Evolutionary conservation across 2,113 vertebrate species (phyloP).

Genomic region (Heterotis niloticus): DNA sequence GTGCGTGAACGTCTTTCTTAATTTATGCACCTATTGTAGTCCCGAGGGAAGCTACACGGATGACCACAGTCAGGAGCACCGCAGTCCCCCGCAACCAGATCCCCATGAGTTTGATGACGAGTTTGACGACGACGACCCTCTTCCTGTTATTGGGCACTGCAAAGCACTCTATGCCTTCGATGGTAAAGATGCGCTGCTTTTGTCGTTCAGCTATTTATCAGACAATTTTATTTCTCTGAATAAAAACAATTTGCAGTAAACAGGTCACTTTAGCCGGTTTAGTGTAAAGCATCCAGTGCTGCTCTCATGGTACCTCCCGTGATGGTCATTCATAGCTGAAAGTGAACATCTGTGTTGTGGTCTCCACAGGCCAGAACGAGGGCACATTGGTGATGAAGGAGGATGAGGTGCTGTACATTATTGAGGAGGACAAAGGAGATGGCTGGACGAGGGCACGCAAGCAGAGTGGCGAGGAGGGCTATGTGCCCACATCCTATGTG

Average conservation of each 20-base stretch:
- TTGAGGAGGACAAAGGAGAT: conserved; percentile 97
- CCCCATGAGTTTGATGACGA: conserved; percentile 95
- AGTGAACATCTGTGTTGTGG: too few relatives aligned
- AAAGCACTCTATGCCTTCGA: conserved; percentile 95
- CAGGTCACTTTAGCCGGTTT: neutral
- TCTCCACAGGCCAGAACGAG: conserved; percentile 85
- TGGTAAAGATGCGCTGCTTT: conserved; percentile 61
- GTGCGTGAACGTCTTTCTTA: neutral
- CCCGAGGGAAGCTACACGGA: conserved; percentile 97
- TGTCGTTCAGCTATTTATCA: conserved; percentile 39
- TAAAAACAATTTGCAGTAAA: neutral
- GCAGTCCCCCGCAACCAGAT: conserved; percentile 72
- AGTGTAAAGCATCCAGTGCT: neutral
- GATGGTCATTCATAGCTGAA: too few relatives aligned
- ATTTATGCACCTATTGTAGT: conserved; percentile 55
- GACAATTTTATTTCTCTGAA: conserved; percentile 59
- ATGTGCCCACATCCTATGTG: conserved; percentile 96
- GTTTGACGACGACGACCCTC: conserved; percentile 93
- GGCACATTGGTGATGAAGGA: conserved; percentile 94
- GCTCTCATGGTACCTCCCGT: too few relatives aligned
- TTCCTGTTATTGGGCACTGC: conserved; percentile 95
- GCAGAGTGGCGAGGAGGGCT: conserved; percentile 93
- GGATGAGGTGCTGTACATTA: conserved; percentile 90
- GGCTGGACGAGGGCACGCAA: conserved; percentile 95
- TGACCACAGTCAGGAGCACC: conserved; percentile 86